Evolutionary conservation across 2,797 vertebrate genomes (phyloP).

Genomic region (Gymnocypris eckloni): DNA sequence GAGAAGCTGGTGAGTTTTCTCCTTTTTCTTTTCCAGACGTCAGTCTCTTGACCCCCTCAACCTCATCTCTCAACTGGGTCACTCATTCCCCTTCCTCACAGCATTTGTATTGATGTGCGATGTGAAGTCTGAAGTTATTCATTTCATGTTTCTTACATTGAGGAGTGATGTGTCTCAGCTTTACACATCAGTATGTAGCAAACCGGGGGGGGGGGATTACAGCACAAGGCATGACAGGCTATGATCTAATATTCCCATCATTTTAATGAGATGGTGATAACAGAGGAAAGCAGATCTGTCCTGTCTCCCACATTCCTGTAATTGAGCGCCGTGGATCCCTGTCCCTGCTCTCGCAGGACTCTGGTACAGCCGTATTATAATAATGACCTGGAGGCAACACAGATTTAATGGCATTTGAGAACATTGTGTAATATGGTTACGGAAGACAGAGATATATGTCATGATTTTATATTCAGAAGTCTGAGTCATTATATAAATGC

Average conservation of each 20-base stretch:
- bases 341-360: slow-evolving; percentile 28
- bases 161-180: slow-evolving; percentile 43
- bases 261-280: slow-evolving; percentile 39
- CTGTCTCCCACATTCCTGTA: slow-evolving; percentile 44
- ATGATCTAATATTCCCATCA: slow-evolving; percentile 41
- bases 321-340: slow-evolving; percentile 26
- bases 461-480: slow-evolving; percentile 20
- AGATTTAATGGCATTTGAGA: slow-evolving; percentile 39
- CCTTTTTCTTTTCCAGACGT: background rate
- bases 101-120: slow-evolving; percentile 29
- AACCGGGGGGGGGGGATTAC: background rate
- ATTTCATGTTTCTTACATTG: slow-evolving; percentile 46
- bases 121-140: slow-evolving; percentile 41
- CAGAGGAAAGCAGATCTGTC: slow-evolving; percentile 44
- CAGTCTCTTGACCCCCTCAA: slow-evolving; percentile 43
- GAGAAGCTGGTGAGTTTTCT: slow-evolving; percentile 34
- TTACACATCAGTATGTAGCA: slow-evolving; percentile 1
- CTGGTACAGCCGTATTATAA: slow-evolving; percentile 10
- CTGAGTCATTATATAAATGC: slow-evolving; percentile 11
- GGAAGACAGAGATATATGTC: slow-evolving; percentile 11
- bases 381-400: slow-evolving; percentile 39
- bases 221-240: slow-evolving; percentile 17
- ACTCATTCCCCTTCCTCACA: slow-evolving; percentile 44
- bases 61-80: slow-evolving; percentile 48
- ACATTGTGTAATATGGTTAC: slow-evolving; percentile 45